Percentiles rank a stretch among this genome's conserved stretches.
phyloP scores from a whole-genome alignment of 2,797 vertebrate genomes.

The Brachyalestes nurse region DNA sequence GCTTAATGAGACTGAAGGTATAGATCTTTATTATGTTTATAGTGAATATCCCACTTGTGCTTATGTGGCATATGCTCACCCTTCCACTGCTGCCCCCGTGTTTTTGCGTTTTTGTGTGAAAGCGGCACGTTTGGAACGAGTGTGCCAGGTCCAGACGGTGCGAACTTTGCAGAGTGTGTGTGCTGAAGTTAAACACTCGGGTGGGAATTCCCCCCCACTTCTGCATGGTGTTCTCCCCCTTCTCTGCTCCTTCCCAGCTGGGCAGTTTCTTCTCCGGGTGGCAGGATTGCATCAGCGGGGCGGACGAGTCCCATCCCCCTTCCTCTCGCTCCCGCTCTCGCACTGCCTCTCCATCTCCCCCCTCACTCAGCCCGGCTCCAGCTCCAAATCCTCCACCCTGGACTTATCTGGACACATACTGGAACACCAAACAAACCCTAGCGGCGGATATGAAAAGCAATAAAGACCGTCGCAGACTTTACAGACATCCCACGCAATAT shows the following conservation, averaged over 20 bases:
- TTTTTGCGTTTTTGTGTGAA: slow-evolving; percentile 16
- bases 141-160: slow-evolving; percentile 31
- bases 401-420: slow-evolving; percentile 31
- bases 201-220: slow-evolving; percentile 20
- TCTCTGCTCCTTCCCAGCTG: slow-evolving; percentile 39
- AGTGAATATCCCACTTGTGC: background rate
- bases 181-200: slow-evolving; percentile 1
- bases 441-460: slow-evolving; percentile 44
- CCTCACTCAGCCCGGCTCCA: background rate
- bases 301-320: slow-evolving; percentile 19
- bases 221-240: slow-evolving; percentile 1
- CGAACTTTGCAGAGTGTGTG: slow-evolving; percentile 29
- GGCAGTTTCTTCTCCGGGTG: slow-evolving; percentile 51
- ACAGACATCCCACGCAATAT: slow-evolving; percentile 7
- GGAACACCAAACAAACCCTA: slow-evolving; percentile 22
- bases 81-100: background rate
- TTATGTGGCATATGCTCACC: background rate
- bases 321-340: slow-evolving; percentile 5
- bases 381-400: slow-evolving; percentile 30
- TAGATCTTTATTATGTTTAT: background rate
- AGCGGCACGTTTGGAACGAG: background rate
- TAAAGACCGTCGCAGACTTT: slow-evolving; percentile 13
- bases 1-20: background rate
- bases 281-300: slow-evolving; percentile 58
- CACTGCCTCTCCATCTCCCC: background rate